Conservation (phyloP, 1,140 invertebrate genomes). For the Nymphalis io region DNA sequence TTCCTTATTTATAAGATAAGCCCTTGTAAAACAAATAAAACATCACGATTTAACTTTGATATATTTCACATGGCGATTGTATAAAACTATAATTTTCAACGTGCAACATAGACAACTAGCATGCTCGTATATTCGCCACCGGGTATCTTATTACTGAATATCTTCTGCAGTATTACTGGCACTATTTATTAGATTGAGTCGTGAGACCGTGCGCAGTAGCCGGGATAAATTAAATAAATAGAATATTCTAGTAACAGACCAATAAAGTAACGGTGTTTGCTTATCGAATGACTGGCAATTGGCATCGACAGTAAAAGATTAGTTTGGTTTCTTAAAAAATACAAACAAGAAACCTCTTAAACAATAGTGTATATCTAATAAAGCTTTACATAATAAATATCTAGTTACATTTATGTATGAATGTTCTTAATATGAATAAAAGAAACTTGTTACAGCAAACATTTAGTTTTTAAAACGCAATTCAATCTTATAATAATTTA, state of each 20-base stretch:
- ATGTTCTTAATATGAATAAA: too few relatives aligned
- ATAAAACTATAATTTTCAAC: slow-evolving; percentile 59
- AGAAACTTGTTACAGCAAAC: too few relatives aligned
- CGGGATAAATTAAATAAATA: slow-evolving; percentile 66
- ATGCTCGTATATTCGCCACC: slow-evolving; percentile 58
- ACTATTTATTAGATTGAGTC: slow-evolving; percentile 77
- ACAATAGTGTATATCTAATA: too few relatives aligned
- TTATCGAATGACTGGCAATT: slow-evolving; percentile 19
- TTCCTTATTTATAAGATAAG: not conserved
- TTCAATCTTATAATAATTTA: too few relatives aligned
- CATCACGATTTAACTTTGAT: slow-evolving; percentile 23
- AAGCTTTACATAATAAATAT: not conserved
- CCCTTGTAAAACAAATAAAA: slow-evolving; percentile 24
- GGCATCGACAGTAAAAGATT: slow-evolving; percentile 9
- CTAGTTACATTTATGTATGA: too few relatives aligned
- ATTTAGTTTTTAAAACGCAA: too few relatives aligned
- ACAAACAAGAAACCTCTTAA: not conserved
- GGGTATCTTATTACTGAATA: slow-evolving; percentile 71
- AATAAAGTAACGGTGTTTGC: slow-evolving; percentile 46
- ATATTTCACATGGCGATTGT: slow-evolving; percentile 32
- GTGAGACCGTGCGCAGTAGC: slow-evolving; percentile 67
- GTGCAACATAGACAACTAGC: slow-evolving; percentile 55
- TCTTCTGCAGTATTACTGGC: slow-evolving; percentile 60
- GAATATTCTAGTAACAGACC: slow-evolving; percentile 43
- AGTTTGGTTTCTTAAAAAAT: not conserved